These are phyloP conservation scores for Apomyelois bistriatella DNA, from an alignment of 2,888 invertebrate genomes.

Conservation along the genomic window DNA sequence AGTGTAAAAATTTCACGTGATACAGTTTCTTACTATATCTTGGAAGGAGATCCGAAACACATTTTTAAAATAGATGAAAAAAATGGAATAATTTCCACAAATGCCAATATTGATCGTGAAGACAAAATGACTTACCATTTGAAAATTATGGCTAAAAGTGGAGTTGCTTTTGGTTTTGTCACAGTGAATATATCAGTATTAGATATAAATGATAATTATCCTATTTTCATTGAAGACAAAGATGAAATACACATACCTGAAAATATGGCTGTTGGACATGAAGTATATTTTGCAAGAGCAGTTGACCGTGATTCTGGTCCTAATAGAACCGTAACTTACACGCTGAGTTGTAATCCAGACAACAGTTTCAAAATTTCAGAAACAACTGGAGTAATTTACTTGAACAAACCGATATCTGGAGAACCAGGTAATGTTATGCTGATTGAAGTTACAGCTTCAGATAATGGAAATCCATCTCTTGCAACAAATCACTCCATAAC, in stretches of 20 bases:
- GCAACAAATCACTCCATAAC: slow-evolving; percentile 87
- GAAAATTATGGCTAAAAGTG: slow-evolving; percentile 88
- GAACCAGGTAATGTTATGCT: slow-evolving; percentile 86
- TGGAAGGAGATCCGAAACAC: slow-evolving; percentile 88
- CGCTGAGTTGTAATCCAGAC: slow-evolving; percentile 88
- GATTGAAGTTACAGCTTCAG: slow-evolving; percentile 91
- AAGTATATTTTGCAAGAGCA: slow-evolving; percentile 93
- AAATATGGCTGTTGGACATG: slow-evolving; percentile 95
- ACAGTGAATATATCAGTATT: slow-evolving; percentile 89
- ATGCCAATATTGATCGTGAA: slow-evolving; percentile 91
- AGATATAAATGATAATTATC: slow-evolving; percentile 96
- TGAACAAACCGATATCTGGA: slow-evolving; percentile 88
- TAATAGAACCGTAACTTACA: slow-evolving; percentile 92
- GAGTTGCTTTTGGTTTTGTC: slow-evolving; percentile 87
- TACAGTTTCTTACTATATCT: slow-evolving; percentile 85
- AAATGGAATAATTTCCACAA: slow-evolving; percentile 88
- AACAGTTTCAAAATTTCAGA: slow-evolving; percentile 91
- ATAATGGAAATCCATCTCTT: slow-evolving; percentile 87
- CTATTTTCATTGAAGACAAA: slow-evolving; percentile 88
- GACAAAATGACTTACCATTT: slow-evolving; percentile 87
- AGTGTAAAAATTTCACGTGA: slow-evolving; percentile 82
- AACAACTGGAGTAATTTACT: slow-evolving; percentile 92
- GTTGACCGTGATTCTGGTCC: slow-evolving; percentile 92
- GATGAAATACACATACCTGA: slow-evolving; percentile 90
- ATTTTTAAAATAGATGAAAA: slow-evolving; percentile 90